A percentile compares a stretch with the other conserved stretches of the same genome.
Evolutionary conservation across 2,888 invertebrate genomes (phyloP).

Genomic region (Epinotia bilunana): DNA sequence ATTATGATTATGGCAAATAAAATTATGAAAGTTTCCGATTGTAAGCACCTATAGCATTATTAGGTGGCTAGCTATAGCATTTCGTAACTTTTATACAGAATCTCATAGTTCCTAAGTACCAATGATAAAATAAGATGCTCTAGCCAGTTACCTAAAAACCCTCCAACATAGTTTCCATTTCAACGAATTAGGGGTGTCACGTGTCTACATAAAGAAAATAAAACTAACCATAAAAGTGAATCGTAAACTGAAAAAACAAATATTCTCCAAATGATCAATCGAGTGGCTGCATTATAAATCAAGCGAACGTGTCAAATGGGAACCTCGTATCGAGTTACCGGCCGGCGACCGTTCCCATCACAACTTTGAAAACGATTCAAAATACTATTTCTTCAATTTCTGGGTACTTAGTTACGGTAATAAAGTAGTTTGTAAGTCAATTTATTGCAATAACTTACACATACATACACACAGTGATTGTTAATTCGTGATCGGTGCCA

Average conservation of each 20-base stretch:
- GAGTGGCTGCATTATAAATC: constrained; percentile 74
- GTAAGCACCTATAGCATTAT: neutral
- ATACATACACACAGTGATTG: no score
- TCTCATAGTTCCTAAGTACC: neutral
- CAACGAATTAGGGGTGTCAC: constrained; percentile 13
- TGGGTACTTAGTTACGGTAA: neutral
- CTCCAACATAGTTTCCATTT: constrained; percentile 10
- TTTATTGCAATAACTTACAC: no score
- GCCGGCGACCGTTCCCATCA: constrained; percentile 22
- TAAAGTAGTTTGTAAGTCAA: no score
- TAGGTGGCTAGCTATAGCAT: neutral
- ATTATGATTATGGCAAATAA: no score
- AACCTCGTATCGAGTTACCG: constrained; percentile 65
- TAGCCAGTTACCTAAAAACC: neutral
- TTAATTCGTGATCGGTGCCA: no score
- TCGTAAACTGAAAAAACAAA: constrained; percentile 68
- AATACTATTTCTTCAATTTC: neutral
- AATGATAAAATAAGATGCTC: neutral
- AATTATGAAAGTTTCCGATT: no score
- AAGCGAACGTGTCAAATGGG: constrained; percentile 63
- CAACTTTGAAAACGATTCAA: constrained; percentile 37
- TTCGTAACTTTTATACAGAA: neutral
- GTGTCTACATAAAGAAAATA: constrained; percentile 46
- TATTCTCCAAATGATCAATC: constrained; percentile 76
- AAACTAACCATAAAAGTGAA: constrained; percentile 66